Percentiles rank a stretch among this genome's conserved stretches.
These are phyloP conservation scores for Lottia gigantea DNA, from an alignment of 2,888 invertebrate species.

Conservation along the genomic window DNA sequence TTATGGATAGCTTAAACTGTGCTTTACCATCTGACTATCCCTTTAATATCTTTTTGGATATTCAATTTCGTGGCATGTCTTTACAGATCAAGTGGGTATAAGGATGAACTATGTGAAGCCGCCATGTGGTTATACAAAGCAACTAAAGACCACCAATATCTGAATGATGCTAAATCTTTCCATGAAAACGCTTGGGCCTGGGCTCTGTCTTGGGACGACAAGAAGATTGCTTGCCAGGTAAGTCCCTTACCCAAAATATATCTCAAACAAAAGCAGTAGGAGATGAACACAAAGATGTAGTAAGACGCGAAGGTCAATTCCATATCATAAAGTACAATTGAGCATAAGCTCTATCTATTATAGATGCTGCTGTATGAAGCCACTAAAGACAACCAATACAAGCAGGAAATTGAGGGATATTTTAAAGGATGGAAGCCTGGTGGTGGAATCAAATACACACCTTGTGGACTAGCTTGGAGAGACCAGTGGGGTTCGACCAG, in stretches of 20 bases:
- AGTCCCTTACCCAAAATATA: background rate
- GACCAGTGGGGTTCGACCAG: conserved; percentile 52
- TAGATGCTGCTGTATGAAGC: conserved; percentile 46
- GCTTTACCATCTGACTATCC: too few relatives aligned
- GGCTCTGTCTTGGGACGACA: conserved; percentile 59
- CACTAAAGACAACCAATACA: conserved; percentile 42
- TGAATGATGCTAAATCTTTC: conserved; percentile 48
- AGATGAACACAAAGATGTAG: too few relatives aligned
- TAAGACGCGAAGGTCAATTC: background rate
- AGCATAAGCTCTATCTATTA: too few relatives aligned
- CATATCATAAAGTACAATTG: too few relatives aligned
- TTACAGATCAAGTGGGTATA: conserved; percentile 45
- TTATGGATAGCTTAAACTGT: too few relatives aligned
- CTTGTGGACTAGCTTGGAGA: conserved; percentile 55
- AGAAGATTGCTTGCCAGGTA: conserved; percentile 44
- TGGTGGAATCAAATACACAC: conserved; percentile 45
- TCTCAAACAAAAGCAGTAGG: too few relatives aligned
- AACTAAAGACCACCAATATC: conserved; percentile 48
- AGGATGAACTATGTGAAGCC: conserved; percentile 56
- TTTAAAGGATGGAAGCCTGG: conserved; percentile 47
- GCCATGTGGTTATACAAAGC: conserved; percentile 56
- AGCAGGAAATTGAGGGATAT: conserved; percentile 39
- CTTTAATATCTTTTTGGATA: too few relatives aligned
- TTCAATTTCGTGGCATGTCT: too few relatives aligned
- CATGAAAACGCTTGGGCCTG: conserved; percentile 38